Evolutionary conservation across 2,888 invertebrate species (phyloP).

Genomic region (Eilema griseolum): DNA sequence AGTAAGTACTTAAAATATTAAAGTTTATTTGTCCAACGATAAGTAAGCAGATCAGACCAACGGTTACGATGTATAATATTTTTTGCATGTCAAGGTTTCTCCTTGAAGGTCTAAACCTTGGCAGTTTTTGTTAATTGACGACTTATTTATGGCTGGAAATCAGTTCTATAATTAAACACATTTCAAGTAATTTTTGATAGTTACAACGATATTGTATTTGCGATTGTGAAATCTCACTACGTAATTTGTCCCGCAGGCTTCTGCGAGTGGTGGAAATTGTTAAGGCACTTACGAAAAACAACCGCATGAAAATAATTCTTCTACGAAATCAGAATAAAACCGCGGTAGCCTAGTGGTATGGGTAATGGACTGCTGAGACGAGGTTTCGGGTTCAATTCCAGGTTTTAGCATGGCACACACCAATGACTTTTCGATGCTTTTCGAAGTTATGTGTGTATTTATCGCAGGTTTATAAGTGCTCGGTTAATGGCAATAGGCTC

Average conservation of each 20-base stretch:
- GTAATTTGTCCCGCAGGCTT: not conserved
- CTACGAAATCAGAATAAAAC: too few relatives aligned
- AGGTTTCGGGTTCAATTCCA: too few relatives aligned
- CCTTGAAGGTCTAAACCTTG: constrained; percentile 68
- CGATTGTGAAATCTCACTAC: not conserved
- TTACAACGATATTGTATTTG: not conserved
- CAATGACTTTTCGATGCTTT: too few relatives aligned
- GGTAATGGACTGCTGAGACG: too few relatives aligned
- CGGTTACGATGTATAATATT: constrained; percentile 63
- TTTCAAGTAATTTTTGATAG: not conserved
- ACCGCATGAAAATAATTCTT: not conserved
- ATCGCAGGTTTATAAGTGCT: too few relatives aligned
- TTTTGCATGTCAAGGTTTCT: constrained; percentile 71
- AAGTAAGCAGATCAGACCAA: constrained; percentile 39
- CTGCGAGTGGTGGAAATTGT: not conserved
- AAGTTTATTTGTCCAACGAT: constrained; percentile 31
- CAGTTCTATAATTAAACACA: constrained; percentile 5
- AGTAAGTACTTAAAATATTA: not conserved
- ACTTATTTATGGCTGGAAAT: constrained; percentile 5
- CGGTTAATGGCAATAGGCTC: too few relatives aligned
- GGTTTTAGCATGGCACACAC: too few relatives aligned
- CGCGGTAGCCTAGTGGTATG: too few relatives aligned
- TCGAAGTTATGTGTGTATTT: too few relatives aligned
- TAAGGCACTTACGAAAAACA: not conserved
- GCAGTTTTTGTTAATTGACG: constrained; percentile 46